These are phyloP conservation scores for Tubulanus polymorphus DNA, from an alignment of 2,888 invertebrate genomes.

Conservation along the genomic window DNA sequence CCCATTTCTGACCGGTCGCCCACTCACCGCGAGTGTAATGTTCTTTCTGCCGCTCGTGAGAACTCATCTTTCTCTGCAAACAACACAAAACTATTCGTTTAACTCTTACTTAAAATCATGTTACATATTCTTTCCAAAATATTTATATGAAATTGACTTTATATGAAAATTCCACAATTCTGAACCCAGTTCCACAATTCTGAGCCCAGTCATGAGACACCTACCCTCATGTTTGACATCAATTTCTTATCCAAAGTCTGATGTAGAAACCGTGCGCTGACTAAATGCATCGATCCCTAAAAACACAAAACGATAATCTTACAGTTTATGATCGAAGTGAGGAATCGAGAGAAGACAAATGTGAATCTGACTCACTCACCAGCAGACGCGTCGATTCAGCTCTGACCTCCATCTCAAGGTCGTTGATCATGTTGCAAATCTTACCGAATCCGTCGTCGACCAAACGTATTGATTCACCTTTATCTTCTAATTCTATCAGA, in stretches of 20 bases:
- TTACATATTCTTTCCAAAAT: no score
- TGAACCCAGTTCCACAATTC: no score
- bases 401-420: constrained; percentile 79
- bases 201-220: constrained; percentile 20
- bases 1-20: constrained; percentile 85
- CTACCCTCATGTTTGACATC: constrained; percentile 88
- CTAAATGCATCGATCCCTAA: constrained; percentile 75
- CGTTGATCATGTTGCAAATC: constrained; percentile 89
- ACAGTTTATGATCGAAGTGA: background rate
- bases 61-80: constrained; percentile 70
- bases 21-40: constrained; percentile 81
- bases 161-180: no score
- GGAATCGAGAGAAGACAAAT: background rate
- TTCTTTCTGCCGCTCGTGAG: constrained; percentile 81
- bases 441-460: constrained; percentile 95
- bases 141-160: no score
- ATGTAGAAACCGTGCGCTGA: constrained; percentile 83
- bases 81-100: no score
- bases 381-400: constrained; percentile 79
- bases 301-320: no score
- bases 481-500: constrained; percentile 65
- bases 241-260: constrained; percentile 97
- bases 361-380: constrained; percentile 26
- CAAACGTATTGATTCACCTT: constrained; percentile 79
- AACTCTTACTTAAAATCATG: no score